Evolutionary conservation across 1,140 invertebrate species (phyloP), one percentile per base, ranked within the genome.

Genomic region (Heliconius congener): DNA sequence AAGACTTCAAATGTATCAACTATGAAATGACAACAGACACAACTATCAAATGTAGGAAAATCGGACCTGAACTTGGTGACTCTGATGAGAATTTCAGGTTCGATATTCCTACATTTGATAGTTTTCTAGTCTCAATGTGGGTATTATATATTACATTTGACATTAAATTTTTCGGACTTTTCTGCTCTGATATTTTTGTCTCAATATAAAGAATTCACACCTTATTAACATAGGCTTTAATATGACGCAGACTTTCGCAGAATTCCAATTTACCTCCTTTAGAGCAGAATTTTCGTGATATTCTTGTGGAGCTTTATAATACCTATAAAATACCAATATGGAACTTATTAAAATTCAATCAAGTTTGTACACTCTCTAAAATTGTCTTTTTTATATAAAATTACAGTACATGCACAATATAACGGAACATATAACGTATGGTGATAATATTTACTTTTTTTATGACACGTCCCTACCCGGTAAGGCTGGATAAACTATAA

Each of bases 231-330:
- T 66, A 66, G 27, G 16, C 60, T 30, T 66, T 16, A 11, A 66
- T n/a, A 13, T 66, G 30, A 66, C 23, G 60, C 13, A 27, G 60
- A 66, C 27, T 66, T 66, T 66, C 60, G 60, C 27, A 66, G 13
- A 66, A 27, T 66, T 66, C 60, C 23, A 66, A 30, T 66, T 66
- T 66, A 66, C 60, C 57, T 60, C 57, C 57, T 60, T 60, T 60
- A 60, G 57, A 66, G 27, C 27, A n/a, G 13, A 66, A 52, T 52
- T 52, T 66, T 27, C 60, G 4, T 66, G 23, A 27, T 19, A 52
- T 52, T 52, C 50, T 52, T 18, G 50, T 19, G 19, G 50, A 52
- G 50, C 6, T 52, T 52, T 52, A 18, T 52, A 16, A 13, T 30
- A 27, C 60, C 13, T 46, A 46, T 4, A 46, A 46, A 46, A n/a